Evolutionary conservation across 1,140 invertebrate species (phyloP), one percentile per base, ranked within the genome.

Genomic region (Lordiphosa clarofinis): DNA sequence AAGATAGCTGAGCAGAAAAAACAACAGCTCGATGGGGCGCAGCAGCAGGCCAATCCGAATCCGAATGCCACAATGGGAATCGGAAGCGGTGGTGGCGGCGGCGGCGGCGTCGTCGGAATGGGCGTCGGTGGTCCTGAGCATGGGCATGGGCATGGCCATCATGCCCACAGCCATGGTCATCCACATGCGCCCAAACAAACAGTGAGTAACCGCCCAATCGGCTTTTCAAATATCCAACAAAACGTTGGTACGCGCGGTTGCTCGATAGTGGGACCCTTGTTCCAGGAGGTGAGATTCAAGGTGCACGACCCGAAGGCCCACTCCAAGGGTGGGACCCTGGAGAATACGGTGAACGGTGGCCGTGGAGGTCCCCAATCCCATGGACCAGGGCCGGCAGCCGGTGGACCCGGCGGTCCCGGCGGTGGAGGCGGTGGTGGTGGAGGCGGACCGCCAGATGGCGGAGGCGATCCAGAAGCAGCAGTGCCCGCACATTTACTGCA

Each of bases 241-340:
- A 89, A 89, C 75, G 81, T 89, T 89, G 88, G 88, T 74, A 86
- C 87, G 73, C 82, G 88, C 89, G 89, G 89, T 86, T 90, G 89
- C 92, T 93, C 92, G 91, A 93, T 93, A 94, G 93, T 94, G 92
- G 89, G 90, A 91, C 92, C 91, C 92, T 92, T 92, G 93, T 94
- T 94, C 91, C 94, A 97, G 95, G 95, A 97, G 93, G 96, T 97
- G 89, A 94, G 96, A 86, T 96, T 96, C 92, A 97, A 97, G 91
- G 95, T 96, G 55, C 95, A 96, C 90, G 96, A 97, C 91, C 95
- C 95, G 8, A 97, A 96, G 90, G 95, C 94, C 86, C 95, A 96
- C 89, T 96, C 94, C 86, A 97, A 97, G 91, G 95, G 95, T 47
- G 95, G 95, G 21, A 96, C 95, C 2, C 91, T 97, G 61, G 96